A percentile compares a stretch with the other conserved stretches of the same genome.
These are phyloP conservation scores for Brachionus sp. DNA, from an alignment of 1,140 invertebrate genomes.

Conservation along the genomic window DNA sequence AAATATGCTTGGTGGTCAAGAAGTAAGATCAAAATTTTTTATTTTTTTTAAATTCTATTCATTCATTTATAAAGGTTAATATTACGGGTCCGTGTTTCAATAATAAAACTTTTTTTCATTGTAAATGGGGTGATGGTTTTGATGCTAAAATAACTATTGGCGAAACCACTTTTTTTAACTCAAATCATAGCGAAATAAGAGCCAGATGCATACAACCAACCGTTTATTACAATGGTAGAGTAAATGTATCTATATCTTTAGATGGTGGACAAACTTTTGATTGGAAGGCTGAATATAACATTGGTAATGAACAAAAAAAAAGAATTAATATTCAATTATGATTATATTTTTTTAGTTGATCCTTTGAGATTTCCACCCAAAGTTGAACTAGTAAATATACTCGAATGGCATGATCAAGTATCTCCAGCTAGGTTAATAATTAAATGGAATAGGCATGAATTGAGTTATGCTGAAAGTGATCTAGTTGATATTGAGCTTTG, in stretches of 20 bases:
- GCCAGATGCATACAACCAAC: slow-evolving; percentile 36
- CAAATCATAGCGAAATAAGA: slow-evolving; percentile 5
- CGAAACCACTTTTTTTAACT: slow-evolving; percentile 21
- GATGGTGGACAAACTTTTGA: background rate
- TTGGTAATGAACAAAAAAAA: background rate
- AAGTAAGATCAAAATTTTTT: slow-evolving; percentile 63
- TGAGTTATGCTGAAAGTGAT: slow-evolving; percentile 43
- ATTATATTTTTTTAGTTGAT: slow-evolving; percentile 25
- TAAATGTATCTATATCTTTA: slow-evolving; percentile 43
- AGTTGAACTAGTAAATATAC: slow-evolving; percentile 42
- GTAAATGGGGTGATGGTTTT: slow-evolving; percentile 42
- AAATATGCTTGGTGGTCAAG: slow-evolving; percentile 89
- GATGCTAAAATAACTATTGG: slow-evolving; percentile 11
- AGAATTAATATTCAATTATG: background rate
- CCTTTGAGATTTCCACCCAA: slow-evolving; percentile 38
- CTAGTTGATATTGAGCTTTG: slow-evolving; percentile 42
- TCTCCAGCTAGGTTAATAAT: slow-evolving; percentile 25
- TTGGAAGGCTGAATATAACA: slow-evolving; percentile 41
- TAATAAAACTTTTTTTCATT: background rate
- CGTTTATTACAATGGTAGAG: slow-evolving; percentile 25
- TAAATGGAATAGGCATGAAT: slow-evolving; percentile 36
- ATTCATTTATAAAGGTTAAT: slow-evolving; percentile 61
- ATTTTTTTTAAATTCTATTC: background rate
- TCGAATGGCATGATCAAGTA: slow-evolving; percentile 33
- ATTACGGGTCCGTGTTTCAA: slow-evolving; percentile 87